These are phyloP conservation scores for Eupithecia dodoneata DNA, from an alignment of 2,888 invertebrate species.

Conservation along the genomic window DNA sequence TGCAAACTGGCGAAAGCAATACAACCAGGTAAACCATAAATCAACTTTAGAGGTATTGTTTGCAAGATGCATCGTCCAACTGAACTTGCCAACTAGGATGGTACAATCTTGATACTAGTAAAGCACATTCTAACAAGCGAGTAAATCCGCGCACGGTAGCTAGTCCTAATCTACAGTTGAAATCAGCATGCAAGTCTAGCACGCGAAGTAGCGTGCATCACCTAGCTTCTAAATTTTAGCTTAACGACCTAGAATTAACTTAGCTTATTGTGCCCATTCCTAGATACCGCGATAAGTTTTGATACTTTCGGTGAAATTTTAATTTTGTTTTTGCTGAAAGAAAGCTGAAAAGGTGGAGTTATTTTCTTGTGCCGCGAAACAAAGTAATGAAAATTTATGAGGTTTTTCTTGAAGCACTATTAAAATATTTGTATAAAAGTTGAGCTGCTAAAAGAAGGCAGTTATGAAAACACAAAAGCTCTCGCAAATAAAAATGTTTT, in stretches of 20 bases:
- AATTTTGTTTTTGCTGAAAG: constrained; percentile 13
- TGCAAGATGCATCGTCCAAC: background rate
- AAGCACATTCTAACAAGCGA: constrained; percentile 37
- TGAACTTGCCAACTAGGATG: constrained; percentile 9
- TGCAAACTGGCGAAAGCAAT: too few relatives aligned
- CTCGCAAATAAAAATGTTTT: background rate
- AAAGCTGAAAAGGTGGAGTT: background rate
- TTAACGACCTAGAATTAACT: constrained; percentile 55
- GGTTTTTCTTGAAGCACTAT: background rate
- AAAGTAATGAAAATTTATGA: constrained; percentile 5
- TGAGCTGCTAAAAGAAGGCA: background rate
- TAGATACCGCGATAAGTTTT: constrained; percentile 14
- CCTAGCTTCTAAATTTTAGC: constrained; percentile 47
- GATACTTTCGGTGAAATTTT: constrained; percentile 27
- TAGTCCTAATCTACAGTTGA: constrained; percentile 37
- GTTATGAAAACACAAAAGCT: constrained; percentile 3
- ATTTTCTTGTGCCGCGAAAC: constrained; percentile 1
- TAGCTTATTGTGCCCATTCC: constrained; percentile 19
- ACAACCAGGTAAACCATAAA: background rate
- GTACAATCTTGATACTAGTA: constrained; percentile 37
- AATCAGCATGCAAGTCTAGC: constrained; percentile 42
- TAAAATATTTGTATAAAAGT: constrained; percentile 3
- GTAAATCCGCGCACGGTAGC: constrained; percentile 33
- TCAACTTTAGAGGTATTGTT: background rate
- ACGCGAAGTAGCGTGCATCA: constrained; percentile 63